Evolutionary conservation across 2,888 invertebrate genomes (phyloP).

Genomic region (Diaphora mendica): DNA sequence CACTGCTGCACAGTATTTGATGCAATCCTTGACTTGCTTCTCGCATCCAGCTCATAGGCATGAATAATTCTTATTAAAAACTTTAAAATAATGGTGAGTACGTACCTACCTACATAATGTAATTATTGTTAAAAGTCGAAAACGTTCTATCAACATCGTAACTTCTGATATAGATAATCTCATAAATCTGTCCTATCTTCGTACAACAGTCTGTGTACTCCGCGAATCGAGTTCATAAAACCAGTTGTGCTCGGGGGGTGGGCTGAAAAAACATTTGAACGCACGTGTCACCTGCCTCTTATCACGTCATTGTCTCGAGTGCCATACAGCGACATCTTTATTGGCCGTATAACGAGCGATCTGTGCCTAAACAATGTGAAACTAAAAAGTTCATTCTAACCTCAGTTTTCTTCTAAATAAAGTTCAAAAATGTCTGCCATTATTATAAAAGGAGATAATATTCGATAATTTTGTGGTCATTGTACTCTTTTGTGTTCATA

Average conservation of each 20-base stretch:
- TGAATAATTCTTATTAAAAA: too few relatives aligned
- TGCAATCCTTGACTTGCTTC: too few relatives aligned
- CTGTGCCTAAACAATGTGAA: constrained; percentile 34
- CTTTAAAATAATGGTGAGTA: background rate
- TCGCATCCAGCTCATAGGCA: too few relatives aligned
- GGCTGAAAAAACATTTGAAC: constrained; percentile 65
- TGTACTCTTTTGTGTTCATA: constrained; percentile 37
- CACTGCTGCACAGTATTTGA: too few relatives aligned
- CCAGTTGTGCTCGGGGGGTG: constrained; percentile 69
- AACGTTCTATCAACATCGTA: background rate
- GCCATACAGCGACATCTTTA: constrained; percentile 58
- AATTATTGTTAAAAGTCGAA: background rate
- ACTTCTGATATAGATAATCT: background rate
- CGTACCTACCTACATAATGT: too few relatives aligned
- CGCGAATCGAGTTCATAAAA: constrained; percentile 63
- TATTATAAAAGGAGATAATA: constrained; percentile 11
- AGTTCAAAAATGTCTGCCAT: constrained; percentile 36
- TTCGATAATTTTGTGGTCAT: constrained; percentile 24
- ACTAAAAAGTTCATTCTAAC: constrained; percentile 24
- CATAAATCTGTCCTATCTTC: constrained; percentile 52
- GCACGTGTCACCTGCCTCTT: constrained; percentile 81
- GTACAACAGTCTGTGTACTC: constrained; percentile 50
- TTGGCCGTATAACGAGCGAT: constrained; percentile 48
- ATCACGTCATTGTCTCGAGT: constrained; percentile 67
- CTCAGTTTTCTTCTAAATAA: constrained; percentile 28